Conservation (phyloP, 2,113 vertebrate species). For the Eudorcas thomsonii region DNA sequence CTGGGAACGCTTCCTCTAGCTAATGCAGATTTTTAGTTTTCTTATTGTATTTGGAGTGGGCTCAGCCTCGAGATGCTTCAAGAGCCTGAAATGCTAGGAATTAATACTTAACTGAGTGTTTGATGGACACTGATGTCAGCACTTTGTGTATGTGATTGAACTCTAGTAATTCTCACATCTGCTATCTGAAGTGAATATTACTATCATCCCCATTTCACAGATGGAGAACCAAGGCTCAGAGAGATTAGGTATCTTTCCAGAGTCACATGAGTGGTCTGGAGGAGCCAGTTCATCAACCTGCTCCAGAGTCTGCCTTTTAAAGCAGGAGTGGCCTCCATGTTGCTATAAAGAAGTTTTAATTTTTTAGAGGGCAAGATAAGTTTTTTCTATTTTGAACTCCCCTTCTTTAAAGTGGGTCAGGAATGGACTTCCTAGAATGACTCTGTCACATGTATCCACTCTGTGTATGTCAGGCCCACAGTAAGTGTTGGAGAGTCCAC, state of each 20-base stretch:
- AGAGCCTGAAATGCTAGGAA: neutral
- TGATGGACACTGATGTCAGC: neutral
- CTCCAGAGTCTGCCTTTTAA: neutral
- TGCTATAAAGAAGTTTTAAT: neutral
- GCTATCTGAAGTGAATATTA: neutral
- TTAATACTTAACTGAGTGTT: neutral
- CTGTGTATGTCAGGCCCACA: neutral
- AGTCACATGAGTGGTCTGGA: neutral
- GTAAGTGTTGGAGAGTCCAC: neutral
- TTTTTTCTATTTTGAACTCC: neutral
- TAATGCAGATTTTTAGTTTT: neutral
- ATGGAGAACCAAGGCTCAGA: neutral
- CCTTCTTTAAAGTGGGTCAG: neutral
- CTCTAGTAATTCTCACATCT: neutral
- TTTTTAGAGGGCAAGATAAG: neutral
- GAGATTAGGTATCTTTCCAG: neutral
- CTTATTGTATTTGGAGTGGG: neutral
- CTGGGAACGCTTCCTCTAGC: neutral
- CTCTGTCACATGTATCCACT: neutral
- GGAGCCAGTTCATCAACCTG: neutral
- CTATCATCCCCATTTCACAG: neutral
- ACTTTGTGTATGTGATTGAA: neutral
- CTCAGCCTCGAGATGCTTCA: neutral
- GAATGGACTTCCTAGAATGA: neutral
- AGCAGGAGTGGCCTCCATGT: neutral